phyloP scores from a whole-genome alignment of 2,113 vertebrate species.

The Terrapene triunguis region DNA sequence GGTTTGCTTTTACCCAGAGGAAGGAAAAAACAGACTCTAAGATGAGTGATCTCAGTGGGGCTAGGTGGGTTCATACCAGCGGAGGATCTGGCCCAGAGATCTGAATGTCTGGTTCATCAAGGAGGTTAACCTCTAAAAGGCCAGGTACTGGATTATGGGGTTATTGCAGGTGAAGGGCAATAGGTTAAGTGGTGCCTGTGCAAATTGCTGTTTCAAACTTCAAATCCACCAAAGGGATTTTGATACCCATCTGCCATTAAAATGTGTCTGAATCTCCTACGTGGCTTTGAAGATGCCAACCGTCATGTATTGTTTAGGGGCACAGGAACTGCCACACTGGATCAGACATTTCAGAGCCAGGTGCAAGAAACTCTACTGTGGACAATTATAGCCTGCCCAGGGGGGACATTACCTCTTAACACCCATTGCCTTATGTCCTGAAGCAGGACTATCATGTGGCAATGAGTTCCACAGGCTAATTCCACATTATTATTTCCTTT shows the following conservation, averaged over 20 bases:
- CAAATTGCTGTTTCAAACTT: not conserved
- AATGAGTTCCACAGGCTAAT: not conserved
- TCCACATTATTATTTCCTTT: not conserved
- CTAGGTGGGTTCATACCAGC: not conserved
- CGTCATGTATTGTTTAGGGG: not conserved
- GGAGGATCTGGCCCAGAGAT: not conserved
- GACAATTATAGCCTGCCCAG: not conserved
- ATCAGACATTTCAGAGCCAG: not conserved
- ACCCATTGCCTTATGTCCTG: not conserved
- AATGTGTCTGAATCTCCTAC: not conserved
- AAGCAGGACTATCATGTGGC: not conserved
- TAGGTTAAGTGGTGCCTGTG: not conserved
- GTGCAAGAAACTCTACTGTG: not conserved
- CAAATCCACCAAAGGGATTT: not conserved
- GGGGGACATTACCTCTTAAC: not conserved
- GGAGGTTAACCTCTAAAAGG: not conserved
- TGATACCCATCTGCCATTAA: not conserved
- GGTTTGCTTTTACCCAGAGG: not conserved
- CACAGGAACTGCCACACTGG: not conserved
- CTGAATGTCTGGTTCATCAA: not conserved
- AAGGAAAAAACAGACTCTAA: not conserved
- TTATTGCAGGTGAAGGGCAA: not conserved
- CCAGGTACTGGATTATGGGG: not conserved
- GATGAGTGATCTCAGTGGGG: not conserved
- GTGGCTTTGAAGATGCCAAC: not conserved